phyloP scores from a whole-genome alignment of 2,797 vertebrate genomes.

The Enteromius anoplus region DNA sequence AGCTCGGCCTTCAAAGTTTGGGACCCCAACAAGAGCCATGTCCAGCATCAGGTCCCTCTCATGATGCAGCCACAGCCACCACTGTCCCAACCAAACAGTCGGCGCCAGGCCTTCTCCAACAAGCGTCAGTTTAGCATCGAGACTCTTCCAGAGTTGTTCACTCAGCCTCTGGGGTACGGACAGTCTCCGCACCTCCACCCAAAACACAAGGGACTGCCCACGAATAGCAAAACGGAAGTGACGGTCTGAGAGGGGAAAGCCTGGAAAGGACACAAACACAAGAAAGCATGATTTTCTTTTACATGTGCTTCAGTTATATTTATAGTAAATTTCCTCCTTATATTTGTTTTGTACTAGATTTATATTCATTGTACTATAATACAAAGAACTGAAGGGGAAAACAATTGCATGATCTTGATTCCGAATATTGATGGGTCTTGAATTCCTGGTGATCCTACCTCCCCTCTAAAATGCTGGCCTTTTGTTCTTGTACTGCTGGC shows the following conservation, averaged over 20 bases:
- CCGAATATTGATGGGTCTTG: neutral
- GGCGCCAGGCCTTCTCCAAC: conserved; percentile 77
- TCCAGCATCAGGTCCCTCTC: conserved; percentile 73
- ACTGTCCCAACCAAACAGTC: conserved; percentile 72
- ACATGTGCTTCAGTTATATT: conserved; percentile 22
- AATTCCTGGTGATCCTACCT: neutral
- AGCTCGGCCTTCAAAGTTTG: conserved; percentile 79
- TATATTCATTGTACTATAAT: neutral
- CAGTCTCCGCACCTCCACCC: conserved; percentile 77
- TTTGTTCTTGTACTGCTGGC: neutral
- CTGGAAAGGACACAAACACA: neutral
- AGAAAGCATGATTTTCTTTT: conserved; percentile 16
- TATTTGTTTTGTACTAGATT: conserved; percentile 8
- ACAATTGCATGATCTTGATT: conserved; percentile 21
- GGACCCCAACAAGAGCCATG: conserved; percentile 78
- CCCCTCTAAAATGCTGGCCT: neutral
- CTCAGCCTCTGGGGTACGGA: conserved; percentile 77
- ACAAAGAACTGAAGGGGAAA: neutral
- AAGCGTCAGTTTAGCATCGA: conserved; percentile 88
- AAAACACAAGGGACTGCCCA: conserved; percentile 88
- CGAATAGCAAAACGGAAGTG: conserved; percentile 97
- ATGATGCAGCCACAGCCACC: conserved; percentile 60
- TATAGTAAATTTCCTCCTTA: conserved; percentile 1
- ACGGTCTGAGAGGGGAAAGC: conserved; percentile 80
- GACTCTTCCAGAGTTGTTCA: conserved; percentile 85